phyloP scores from a whole-genome alignment of 1,140 invertebrate genomes.

The Magallana ariakensis region DNA sequence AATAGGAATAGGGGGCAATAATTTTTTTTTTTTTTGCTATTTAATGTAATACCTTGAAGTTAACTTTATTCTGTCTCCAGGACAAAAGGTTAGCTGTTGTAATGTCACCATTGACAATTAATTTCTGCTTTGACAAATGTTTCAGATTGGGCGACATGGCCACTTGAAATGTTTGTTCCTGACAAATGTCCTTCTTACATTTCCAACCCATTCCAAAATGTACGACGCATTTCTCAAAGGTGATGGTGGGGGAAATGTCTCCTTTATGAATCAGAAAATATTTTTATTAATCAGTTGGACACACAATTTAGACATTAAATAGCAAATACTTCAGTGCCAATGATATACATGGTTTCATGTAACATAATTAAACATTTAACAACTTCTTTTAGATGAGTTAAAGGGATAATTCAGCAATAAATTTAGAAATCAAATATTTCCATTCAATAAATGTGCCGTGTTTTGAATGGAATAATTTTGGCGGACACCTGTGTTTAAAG shows the following conservation, averaged over 20 bases:
- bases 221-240: constrained; percentile 14
- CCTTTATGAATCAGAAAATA: constrained; percentile 6
- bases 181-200: not conserved
- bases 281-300: constrained; percentile 4
- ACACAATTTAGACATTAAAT: constrained; percentile 2
- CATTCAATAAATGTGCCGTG: not conserved
- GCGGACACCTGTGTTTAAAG: constrained; percentile 21
- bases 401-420: constrained; percentile 1
- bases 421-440: constrained; percentile 12
- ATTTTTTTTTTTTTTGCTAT: no score
- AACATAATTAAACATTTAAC: constrained; percentile 25
- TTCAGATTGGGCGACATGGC: constrained; percentile 6
- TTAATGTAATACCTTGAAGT: not conserved
- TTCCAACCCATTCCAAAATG: constrained; percentile 27
- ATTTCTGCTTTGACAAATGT: constrained; percentile 8
- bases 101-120: not conserved
- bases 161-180: constrained; percentile 25
- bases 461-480: not conserved
- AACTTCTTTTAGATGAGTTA: constrained; percentile 1
- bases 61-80: constrained; percentile 1
- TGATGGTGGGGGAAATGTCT: constrained; percentile 4
- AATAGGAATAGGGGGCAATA: no score
- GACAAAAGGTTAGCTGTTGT: not conserved
- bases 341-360: not conserved
- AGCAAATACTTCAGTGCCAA: constrained; percentile 11